Evolutionary conservation across 2,888 invertebrate genomes (phyloP).

Genomic region (Unio delphinus): DNA sequence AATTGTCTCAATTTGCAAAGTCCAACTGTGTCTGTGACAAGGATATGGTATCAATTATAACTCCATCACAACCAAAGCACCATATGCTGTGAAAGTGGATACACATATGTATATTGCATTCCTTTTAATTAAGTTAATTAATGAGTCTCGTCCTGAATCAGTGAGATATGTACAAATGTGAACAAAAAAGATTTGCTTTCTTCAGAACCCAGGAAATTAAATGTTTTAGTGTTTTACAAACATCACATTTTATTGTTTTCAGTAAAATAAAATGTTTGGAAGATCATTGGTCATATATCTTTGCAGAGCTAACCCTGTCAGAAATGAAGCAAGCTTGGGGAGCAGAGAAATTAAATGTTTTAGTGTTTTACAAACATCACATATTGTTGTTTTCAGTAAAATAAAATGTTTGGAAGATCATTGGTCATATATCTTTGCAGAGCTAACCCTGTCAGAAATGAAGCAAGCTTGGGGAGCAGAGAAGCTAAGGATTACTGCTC

Average conservation of each 20-base stretch:
- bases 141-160: too few species aligned
- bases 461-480: constrained; percentile 81
- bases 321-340: constrained; percentile 82
- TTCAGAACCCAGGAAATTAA: too few species aligned
- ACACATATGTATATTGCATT: too few species aligned
- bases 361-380: background rate
- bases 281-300: background rate
- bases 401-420: background rate
- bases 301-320: constrained; percentile 78
- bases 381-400: background rate
- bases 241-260: background rate
- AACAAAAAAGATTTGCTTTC: too few species aligned
- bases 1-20: too few species aligned
- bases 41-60: too few species aligned
- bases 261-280: background rate
- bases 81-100: too few species aligned
- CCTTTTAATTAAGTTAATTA: too few species aligned
- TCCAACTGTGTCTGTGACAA: too few species aligned
- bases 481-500: constrained; percentile 78
- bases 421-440: constrained; percentile 69
- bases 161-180: too few species aligned
- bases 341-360: constrained; percentile 73
- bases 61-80: too few species aligned
- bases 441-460: constrained; percentile 81
- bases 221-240: background rate